Conservation (phyloP, 1,140 invertebrate genomes). For the Cotesia typhae region DNA sequence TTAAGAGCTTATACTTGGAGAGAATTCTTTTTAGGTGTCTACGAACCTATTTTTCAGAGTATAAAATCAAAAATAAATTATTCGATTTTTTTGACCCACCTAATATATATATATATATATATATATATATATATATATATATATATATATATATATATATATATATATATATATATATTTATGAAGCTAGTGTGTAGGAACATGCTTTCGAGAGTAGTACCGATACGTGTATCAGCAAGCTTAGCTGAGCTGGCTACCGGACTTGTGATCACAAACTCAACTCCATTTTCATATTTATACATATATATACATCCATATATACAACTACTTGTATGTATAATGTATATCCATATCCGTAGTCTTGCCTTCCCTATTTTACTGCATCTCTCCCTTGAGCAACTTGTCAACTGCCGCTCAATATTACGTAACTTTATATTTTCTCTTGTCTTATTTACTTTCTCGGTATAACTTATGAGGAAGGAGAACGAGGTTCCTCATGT, state of each 20-base stretch:
- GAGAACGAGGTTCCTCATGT: too few species aligned
- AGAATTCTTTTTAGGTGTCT: too few species aligned
- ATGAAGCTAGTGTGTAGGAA: slow-evolving; percentile 1
- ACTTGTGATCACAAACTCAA: slow-evolving; percentile 2
- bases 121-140: too few species aligned
- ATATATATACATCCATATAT: too few species aligned
- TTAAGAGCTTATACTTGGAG: too few species aligned
- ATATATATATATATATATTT: background rate
- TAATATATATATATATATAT: too few species aligned
- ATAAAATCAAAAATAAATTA: too few species aligned
- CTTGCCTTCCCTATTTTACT: background rate
- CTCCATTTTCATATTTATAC: too few species aligned
- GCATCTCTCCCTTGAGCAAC: slow-evolving; percentile 9
- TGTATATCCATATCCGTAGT: background rate
- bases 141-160: too few species aligned
- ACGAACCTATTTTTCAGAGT: too few species aligned
- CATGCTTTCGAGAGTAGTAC: slow-evolving; percentile 2
- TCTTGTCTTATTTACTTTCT: background rate
- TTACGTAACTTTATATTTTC: slow-evolving; percentile 6
- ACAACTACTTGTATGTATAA: background rate
- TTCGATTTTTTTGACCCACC: too few species aligned
- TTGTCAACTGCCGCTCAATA: background rate
- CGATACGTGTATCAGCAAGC: background rate
- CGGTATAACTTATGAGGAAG: background rate
- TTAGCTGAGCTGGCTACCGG: slow-evolving; percentile 1